Evolutionary conservation across 1,140 invertebrate genomes (phyloP).

Genomic region (Stegodyphus dumicola): DNA sequence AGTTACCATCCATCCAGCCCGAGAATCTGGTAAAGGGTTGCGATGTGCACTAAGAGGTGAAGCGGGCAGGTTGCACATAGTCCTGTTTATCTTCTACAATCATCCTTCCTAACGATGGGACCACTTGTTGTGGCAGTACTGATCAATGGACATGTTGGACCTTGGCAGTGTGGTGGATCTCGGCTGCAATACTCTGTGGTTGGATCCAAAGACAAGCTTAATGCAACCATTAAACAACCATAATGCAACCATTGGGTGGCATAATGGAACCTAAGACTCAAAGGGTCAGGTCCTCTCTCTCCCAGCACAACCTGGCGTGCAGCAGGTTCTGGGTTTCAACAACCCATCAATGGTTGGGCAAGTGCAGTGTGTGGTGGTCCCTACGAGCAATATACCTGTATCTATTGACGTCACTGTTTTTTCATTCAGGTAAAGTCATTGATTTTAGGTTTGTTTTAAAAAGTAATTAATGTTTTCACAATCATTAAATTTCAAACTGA

Average conservation of each 20-base stretch:
- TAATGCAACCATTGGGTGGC: conserved; percentile 14
- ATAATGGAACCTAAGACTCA: conserved; percentile 17
- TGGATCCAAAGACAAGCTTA: conserved; percentile 24
- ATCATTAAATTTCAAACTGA: too few relatives aligned
- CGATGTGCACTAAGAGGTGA: conserved; percentile 44
- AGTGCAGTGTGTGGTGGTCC: conserved; percentile 33
- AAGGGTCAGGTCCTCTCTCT: not conserved
- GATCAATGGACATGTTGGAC: conserved; percentile 3
- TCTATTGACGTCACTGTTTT: conserved; percentile 33
- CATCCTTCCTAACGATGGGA: conserved; percentile 37
- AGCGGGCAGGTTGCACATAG: conserved; percentile 8
- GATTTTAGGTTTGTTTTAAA: conserved; percentile 45
- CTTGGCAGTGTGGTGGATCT: conserved; percentile 12
- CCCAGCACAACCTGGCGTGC: not conserved
- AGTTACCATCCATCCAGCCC: conserved; percentile 58
- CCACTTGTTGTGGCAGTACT: conserved; percentile 40
- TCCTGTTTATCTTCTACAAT: conserved; percentile 3
- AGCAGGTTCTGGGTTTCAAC: conserved; percentile 22
- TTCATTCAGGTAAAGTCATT: conserved; percentile 47
- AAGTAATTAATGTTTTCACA: not conserved
- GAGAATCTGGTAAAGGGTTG: conserved; percentile 41
- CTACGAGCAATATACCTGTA: conserved; percentile 14
- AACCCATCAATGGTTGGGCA: conserved; percentile 30
- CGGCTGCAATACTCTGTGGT: conserved; percentile 28
- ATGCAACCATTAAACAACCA: conserved; percentile 7